phyloP scores from a whole-genome alignment of 2,797 vertebrate genomes.

The Odontamblyopus lacepedii region DNA sequence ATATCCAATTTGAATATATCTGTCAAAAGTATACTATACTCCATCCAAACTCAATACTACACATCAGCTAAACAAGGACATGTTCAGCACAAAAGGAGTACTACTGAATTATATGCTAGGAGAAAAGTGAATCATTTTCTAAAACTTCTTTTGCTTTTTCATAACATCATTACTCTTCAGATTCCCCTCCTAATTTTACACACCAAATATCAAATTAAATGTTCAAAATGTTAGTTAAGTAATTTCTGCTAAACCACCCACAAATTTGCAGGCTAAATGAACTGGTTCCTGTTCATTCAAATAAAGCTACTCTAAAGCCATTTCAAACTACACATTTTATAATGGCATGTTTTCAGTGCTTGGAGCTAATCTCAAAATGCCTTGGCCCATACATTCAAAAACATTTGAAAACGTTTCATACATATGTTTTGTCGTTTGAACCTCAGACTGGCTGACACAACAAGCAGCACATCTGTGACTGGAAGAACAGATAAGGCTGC shows the following conservation, averaged over 20 bases:
- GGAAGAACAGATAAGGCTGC: constrained; percentile 36
- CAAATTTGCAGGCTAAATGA: neutral
- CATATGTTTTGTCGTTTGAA: constrained; percentile 13
- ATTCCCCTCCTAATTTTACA: too few species aligned
- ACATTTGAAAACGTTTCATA: neutral
- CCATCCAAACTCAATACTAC: neutral
- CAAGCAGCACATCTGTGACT: constrained; percentile 40
- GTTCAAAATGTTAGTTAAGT: too few species aligned
- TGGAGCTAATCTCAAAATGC: neutral
- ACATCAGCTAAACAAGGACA: neutral
- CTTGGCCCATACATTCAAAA: neutral
- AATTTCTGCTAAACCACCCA: too few species aligned
- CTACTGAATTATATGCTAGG: too few species aligned
- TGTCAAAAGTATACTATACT: neutral
- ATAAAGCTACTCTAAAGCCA: neutral
- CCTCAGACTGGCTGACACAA: constrained; percentile 27
- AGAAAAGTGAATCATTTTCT: neutral
- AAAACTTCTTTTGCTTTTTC: too few species aligned
- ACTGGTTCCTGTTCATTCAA: neutral
- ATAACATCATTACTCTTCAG: too few species aligned
- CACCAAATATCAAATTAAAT: too few species aligned
- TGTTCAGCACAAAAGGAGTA: neutral
- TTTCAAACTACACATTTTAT: neutral
- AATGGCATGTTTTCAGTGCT: neutral
- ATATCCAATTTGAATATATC: neutral